phyloP scores from a whole-genome alignment of 2,888 invertebrate genomes.

The Zhengitettix transpicula region DNA sequence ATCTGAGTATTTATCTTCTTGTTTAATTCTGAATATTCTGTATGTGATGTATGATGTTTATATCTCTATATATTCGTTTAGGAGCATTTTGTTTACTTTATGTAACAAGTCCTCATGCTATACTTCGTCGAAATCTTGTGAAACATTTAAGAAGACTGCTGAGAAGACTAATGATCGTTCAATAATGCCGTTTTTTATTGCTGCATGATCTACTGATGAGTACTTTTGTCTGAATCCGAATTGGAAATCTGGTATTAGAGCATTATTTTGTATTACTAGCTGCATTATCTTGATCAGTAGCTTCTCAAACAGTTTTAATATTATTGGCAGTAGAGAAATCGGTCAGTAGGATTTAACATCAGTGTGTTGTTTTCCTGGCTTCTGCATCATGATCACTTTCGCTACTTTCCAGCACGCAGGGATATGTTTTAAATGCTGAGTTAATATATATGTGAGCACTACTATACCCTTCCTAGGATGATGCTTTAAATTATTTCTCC shows the following conservation, averaged over 20 bases:
- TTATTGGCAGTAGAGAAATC: neutral
- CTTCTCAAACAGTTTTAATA: too few relatives aligned
- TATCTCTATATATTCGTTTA: neutral
- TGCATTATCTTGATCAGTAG: too few relatives aligned
- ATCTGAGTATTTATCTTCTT: neutral
- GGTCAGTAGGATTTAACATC: neutral
- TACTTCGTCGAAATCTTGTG: neutral
- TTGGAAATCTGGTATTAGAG: neutral
- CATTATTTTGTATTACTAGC: neutral
- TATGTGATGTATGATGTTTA: neutral
- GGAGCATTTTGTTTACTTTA: too few relatives aligned
- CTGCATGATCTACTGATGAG: neutral
- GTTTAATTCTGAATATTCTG: neutral
- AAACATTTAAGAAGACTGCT: neutral
- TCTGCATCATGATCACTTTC: neutral
- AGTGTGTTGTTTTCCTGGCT: neutral
- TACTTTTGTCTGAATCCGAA: neutral
- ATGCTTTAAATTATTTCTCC: too few relatives aligned
- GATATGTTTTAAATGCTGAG: neutral
- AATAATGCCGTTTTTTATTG: neutral
- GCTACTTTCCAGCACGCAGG: neutral
- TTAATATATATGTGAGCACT: too few relatives aligned
- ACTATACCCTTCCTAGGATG: too few relatives aligned
- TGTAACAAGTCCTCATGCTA: neutral
- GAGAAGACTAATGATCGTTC: neutral